A percentile compares a stretch with the other conserved stretches of the same genome.
Conservation (phyloP, 2,888 invertebrate species). For the Epinotia nisella region DNA sequence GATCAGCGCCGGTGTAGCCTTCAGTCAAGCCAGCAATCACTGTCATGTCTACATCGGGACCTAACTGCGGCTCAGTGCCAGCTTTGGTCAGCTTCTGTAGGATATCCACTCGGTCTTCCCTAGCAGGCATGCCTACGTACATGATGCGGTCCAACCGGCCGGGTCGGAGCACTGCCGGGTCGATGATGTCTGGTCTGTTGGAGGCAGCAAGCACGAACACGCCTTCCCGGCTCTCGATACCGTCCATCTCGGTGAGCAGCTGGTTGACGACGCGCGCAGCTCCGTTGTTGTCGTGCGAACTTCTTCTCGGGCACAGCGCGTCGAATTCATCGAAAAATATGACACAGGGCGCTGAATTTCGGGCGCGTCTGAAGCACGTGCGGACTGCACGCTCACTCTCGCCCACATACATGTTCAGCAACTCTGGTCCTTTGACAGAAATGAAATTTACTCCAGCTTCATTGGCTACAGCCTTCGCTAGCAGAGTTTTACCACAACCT, state of each 20-base stretch:
- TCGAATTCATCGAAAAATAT: conserved; percentile 99
- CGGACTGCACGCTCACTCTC: conserved; percentile 99
- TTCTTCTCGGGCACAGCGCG: conserved; percentile 95
- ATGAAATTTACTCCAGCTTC: conserved; percentile 99
- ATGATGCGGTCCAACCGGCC: conserved; percentile 96
- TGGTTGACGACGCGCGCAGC: conserved; percentile 97
- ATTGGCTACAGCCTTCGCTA: conserved; percentile 99
- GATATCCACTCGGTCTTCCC: conserved; percentile 93
- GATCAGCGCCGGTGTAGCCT: conserved; percentile 97
- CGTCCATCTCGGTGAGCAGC: conserved; percentile 99
- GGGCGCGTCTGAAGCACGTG: conserved; percentile 97
- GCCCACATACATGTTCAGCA: conserved; percentile 99
- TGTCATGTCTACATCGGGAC: conserved; percentile 90
- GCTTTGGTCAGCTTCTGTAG: conserved; percentile 95
- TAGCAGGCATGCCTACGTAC: conserved; percentile 94
- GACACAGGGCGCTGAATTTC: conserved; percentile 98
- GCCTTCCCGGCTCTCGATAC: conserved; percentile 94
- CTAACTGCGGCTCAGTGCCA: conserved; percentile 91
- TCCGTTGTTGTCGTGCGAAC: conserved; percentile 89
- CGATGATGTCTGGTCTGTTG: conserved; percentile 98
- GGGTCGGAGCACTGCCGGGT: conserved; percentile 95
- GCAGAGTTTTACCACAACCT: conserved; percentile 97
- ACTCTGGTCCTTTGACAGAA: conserved; percentile 99
- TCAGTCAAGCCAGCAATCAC: conserved; percentile 88
- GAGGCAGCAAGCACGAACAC: conserved; percentile 98